Evolutionary conservation across 2,888 invertebrate species (phyloP), one percentile per base, ranked within the genome.

Genomic region (Tholera decimalis): DNA sequence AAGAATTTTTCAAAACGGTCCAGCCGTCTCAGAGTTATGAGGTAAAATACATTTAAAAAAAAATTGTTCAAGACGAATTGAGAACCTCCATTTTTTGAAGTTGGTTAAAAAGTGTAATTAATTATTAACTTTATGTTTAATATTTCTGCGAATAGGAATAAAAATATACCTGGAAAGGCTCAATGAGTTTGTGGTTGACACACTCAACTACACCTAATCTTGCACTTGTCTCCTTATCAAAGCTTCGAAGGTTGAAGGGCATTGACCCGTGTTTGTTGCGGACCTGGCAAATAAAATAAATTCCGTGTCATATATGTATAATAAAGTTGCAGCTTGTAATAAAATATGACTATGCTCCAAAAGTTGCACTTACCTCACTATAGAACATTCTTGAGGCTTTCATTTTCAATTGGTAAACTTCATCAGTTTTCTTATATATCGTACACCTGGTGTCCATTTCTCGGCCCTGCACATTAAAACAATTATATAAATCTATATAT

Each of bases 181-280:
- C 99, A 86, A 99, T 98, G 83, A 99, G 97, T 91, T 99, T 99
- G 93, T 99, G 99, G 90, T 98, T 98, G 68, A 99, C 98, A 96
- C 99, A 99, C 93, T 99, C 99, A 41, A 98, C 97, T 51, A 99
- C 98, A 54, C 99, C 99, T 97, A 99, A 98, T 90, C 99, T 98
- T 39, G 99, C 99, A 92, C 99, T 99, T 74, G 98, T 99, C 92
- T 99, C 99, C 91, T 99, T 99, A 85, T 99, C 99, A 89, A 99
- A 99, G 88, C 97, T 97, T 24, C 99, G 97, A 85, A 99, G 96
- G 91, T 99, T 99, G 95, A 99, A 99, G 24, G 99, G 99, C 99
- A 99, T 99, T 66, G 97, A 97, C 49, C 99, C 99, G 91, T 99
- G 98, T 93, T 98, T 99, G 88, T 98, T 97, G 88, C 98, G 97